Evolutionary conservation across 1,140 invertebrate species (phyloP).

Genomic region (Trigoniulus corallinus): DNA sequence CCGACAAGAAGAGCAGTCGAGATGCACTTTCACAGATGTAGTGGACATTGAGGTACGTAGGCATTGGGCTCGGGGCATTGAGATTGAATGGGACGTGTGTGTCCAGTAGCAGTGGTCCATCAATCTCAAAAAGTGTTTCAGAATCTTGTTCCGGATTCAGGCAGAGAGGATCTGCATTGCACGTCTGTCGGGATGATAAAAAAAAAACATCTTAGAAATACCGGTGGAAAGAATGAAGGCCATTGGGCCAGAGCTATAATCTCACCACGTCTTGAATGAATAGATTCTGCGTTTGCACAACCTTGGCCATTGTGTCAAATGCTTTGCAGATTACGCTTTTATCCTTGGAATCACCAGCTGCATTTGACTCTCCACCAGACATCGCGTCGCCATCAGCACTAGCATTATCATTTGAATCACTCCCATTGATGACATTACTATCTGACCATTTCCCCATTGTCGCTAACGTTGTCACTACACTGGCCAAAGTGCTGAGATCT

Average conservation of each 20-base stretch:
- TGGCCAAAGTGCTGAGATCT: constrained; percentile 34
- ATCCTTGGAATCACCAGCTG: constrained; percentile 35
- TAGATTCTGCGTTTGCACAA: constrained; percentile 23
- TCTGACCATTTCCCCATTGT: constrained; percentile 22
- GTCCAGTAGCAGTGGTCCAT: constrained; percentile 43
- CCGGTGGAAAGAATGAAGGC: not conserved
- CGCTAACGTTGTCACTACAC: constrained; percentile 33
- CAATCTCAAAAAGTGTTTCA: constrained; percentile 17
- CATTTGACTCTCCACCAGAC: constrained; percentile 32
- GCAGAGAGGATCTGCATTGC: constrained; percentile 11
- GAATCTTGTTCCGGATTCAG: constrained; percentile 12
- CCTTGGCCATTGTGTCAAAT: constrained; percentile 54
- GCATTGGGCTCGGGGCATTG: constrained; percentile 61
- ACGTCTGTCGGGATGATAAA: constrained; percentile 9
- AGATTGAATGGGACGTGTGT: constrained; percentile 55
- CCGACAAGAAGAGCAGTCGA: constrained; percentile 65
- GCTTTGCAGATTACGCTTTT: constrained; percentile 51
- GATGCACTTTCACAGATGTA: constrained; percentile 86
- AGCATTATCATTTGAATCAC: constrained; percentile 34
- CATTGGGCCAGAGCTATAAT: no score
- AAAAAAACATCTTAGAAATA: constrained; percentile 1
- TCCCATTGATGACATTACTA: constrained; percentile 31
- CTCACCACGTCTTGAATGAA: constrained; percentile 15
- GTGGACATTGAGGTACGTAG: constrained; percentile 65
- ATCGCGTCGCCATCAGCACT: constrained; percentile 36